A percentile compares a stretch with the other conserved stretches of the same genome.
Evolutionary conservation across 2,888 invertebrate genomes (phyloP).

Genomic region (Dicycla oo): DNA sequence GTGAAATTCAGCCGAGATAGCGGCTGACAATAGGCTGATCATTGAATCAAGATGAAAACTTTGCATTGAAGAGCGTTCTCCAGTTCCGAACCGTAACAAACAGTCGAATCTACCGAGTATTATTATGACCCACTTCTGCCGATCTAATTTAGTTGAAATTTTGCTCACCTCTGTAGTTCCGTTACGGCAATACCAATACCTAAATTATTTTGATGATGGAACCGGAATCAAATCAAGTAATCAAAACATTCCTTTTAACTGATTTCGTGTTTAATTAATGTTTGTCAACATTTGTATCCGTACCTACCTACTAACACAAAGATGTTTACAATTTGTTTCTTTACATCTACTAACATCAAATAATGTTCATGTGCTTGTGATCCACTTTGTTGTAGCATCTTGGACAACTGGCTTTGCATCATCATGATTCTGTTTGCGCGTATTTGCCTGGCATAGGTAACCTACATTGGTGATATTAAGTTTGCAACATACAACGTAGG

Average conservation of each 20-base stretch:
- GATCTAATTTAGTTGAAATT: not conserved
- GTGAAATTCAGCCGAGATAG: not conserved
- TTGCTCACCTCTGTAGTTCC: not conserved
- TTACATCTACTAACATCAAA: not conserved
- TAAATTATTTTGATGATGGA: not conserved
- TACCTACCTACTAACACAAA: too few relatives aligned
- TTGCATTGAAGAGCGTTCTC: not conserved
- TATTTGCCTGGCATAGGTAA: not conserved
- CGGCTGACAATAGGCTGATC: not conserved
- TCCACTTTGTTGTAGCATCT: not conserved
- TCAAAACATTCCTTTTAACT: not conserved
- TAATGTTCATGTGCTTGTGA: not conserved
- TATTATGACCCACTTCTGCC: not conserved
- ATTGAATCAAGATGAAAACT: not conserved
- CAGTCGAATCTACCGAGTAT: not conserved
- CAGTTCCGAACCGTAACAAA: not conserved
- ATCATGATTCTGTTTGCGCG: not conserved
- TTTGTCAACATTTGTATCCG: conserved; percentile 32
- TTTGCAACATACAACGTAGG: too few relatives aligned
- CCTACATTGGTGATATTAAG: not conserved
- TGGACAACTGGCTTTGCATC: not conserved
- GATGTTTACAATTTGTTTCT: conserved; percentile 25
- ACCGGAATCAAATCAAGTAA: not conserved
- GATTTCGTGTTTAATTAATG: conserved; percentile 5
- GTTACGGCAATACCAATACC: not conserved